Evolutionary conservation across 2,113 vertebrate species (phyloP), one percentile per base, ranked within the genome.

Genomic region (Tychaedon coryphoeus): DNA sequence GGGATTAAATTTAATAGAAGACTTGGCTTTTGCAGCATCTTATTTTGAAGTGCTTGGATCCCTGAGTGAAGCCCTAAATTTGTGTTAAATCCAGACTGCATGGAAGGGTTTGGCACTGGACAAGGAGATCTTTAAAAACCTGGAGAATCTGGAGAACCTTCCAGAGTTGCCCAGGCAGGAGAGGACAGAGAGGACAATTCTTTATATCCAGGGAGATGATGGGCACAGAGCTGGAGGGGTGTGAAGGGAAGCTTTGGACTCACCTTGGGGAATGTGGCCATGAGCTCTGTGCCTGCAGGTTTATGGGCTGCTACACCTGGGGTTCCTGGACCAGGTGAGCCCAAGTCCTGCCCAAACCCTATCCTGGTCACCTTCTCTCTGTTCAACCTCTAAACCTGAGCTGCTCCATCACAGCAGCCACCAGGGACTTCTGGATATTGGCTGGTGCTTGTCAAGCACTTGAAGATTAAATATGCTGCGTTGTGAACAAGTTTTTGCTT

Each of bases 381-480:
- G 8, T 7, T 76, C 70, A 91, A 25, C 83, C 48, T 74, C 50
- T 62, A 25, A 50, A 80, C 28, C 9, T 0, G 3, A 74, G 51
- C 6, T 64, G 38, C 36, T 86, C 61, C 31, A 12, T 57, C 76
- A 34, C 33, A 74, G 70, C 51, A 85, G 54, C 54, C 90, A 23
- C 54, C 20, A 38, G 82, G 75, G 95, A 95, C 19, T 67, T 67
- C 19, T 70, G 58, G 58, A 26, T 90, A 77, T 86, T 92, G 88
- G 42, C 93, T 92, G 82, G 38, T 83, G 85, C 64, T 95, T 92
- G 92, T 92, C 94, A 94, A 80, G 82, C 64, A 31, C 80, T 73
- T 74, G 67, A 76, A 86, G 93, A 96, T 96, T 66, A 88, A 95
- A 77, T 74, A 58, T 56, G 33, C 71, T 83, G 67, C 0, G 0